phyloP scores from a whole-genome alignment of 1,140 invertebrate genomes.

The Pachypsylla venusta region DNA sequence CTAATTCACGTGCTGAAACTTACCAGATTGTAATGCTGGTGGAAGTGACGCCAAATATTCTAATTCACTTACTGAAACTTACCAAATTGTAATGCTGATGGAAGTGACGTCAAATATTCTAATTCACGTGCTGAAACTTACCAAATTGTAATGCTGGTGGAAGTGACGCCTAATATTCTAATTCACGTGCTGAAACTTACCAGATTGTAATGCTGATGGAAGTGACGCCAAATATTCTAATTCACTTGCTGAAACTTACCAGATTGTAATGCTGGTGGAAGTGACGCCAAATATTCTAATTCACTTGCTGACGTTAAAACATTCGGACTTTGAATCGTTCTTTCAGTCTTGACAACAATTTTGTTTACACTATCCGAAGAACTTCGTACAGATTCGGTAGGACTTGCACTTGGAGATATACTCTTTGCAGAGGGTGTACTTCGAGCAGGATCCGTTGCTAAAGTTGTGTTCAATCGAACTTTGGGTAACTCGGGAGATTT shows the following conservation, averaged over 20 bases:
- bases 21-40: slow-evolving; percentile 32
- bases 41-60: no score
- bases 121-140: no score
- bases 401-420: slow-evolving; percentile 18
- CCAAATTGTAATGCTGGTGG: no score
- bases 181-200: no score
- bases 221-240: slow-evolving; percentile 27
- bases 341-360: neutral
- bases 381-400: slow-evolving; percentile 13
- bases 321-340: slow-evolving; percentile 29
- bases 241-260: slow-evolving; percentile 8
- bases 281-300: slow-evolving; percentile 28
- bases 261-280: slow-evolving; percentile 34
- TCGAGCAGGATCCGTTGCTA: slow-evolving; percentile 64
- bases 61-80: no score
- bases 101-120: no score
- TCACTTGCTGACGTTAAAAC: slow-evolving; percentile 30
- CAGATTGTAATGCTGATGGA: no score
- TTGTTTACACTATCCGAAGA: neutral
- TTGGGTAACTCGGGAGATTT: slow-evolving; percentile 35
- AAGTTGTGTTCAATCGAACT: slow-evolving; percentile 54
- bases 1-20: no score
- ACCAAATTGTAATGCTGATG: no score
- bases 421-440: neutral
- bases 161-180: no score